Evolutionary conservation across 2,888 invertebrate genomes (phyloP), one percentile per base, ranked within the genome.

Genomic region (Eupithecia inturbata): DNA sequence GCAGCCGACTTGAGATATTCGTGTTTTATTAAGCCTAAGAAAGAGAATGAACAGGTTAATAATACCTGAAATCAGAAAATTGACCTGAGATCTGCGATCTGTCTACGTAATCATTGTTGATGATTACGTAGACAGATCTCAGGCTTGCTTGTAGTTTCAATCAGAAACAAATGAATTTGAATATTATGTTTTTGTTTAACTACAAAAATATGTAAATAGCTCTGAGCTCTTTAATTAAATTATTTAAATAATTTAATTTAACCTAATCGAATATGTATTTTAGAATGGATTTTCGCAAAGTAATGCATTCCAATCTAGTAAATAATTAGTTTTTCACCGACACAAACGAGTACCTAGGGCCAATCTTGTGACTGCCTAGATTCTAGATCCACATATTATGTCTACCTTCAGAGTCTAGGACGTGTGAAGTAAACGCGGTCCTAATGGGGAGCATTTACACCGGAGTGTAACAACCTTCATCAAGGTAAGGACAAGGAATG

Each of bases 371-470:
- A 22, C 60, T 28, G 28, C 16, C 78, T 73, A 77, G 73, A 72
- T 82, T 81, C 77, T 77, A 73, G 69, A 63, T 63, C 68, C 73
- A 71, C 75, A 82, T 83, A 81, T 79, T 83, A 81, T 79, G 81
- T 63, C 67, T 22, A 10, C 53, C 53, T 22, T 57, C 53, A 57
- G 57, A 26, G 22, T 57, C 57, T 57, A 57, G 70, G 71, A 71
- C 75, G 82, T 83, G 82, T 80, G 81, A 82, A 83, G 82, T 84
- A 83, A 82, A 82, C 70, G 67, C 62, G 60, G 53, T 75, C 82
- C 83, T 85, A 85, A 87, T 84, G 81, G 83, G 77, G 71, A 71
- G 16, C 19, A 9, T 33, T 82, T 39, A 85, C 84, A 87, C 86
- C 76, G 81, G 9, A 6, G 9, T 62, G 80, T 78, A 80, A 74